Evolutionary conservation across 1,140 invertebrate species (phyloP).

Genomic region (Penaeus indicus): DNA sequence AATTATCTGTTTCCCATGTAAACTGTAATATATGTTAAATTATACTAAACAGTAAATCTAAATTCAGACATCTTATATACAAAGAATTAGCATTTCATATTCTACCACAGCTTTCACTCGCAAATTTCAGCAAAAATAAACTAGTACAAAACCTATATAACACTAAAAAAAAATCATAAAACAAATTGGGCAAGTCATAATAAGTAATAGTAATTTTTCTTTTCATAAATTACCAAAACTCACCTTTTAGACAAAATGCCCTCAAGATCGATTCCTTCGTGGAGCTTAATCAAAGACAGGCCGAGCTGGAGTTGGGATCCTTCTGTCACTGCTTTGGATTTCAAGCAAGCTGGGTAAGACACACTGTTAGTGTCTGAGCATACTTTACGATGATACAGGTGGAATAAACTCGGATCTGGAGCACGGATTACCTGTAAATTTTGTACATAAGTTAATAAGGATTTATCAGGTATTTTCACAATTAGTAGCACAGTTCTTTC

Average conservation of each 20-base stretch:
- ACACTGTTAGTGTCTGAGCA: not conserved
- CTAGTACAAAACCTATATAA: too few relatives aligned
- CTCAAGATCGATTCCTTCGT: conserved; percentile 49
- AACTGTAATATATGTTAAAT: too few relatives aligned
- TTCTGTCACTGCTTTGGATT: conserved; percentile 44
- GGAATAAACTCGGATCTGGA: conserved; percentile 47
- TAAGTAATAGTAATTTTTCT: too few relatives aligned
- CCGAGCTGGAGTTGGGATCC: conserved; percentile 52
- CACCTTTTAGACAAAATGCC: conserved; percentile 55
- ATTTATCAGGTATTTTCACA: not conserved
- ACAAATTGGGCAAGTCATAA: not conserved
- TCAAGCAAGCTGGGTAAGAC: conserved; percentile 42
- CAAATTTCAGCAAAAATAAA: too few relatives aligned
- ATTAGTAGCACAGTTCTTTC: too few relatives aligned
- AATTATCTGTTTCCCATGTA: too few relatives aligned
- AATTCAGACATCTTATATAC: too few relatives aligned
- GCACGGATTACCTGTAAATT: conserved; percentile 37
- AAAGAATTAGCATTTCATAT: too few relatives aligned
- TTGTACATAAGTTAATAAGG: not conserved
- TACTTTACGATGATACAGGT: conserved; percentile 52
- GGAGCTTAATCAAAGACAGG: conserved; percentile 46
- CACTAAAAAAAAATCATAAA: too few relatives aligned
- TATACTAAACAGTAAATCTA: too few relatives aligned
- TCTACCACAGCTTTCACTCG: too few relatives aligned
- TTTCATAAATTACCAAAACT: not conserved